Percentiles rank a stretch among this genome's conserved stretches.
These are phyloP conservation scores for Tychaedon coryphoeus DNA, from an alignment of 2,113 vertebrate genomes.

Conservation along the genomic window DNA sequence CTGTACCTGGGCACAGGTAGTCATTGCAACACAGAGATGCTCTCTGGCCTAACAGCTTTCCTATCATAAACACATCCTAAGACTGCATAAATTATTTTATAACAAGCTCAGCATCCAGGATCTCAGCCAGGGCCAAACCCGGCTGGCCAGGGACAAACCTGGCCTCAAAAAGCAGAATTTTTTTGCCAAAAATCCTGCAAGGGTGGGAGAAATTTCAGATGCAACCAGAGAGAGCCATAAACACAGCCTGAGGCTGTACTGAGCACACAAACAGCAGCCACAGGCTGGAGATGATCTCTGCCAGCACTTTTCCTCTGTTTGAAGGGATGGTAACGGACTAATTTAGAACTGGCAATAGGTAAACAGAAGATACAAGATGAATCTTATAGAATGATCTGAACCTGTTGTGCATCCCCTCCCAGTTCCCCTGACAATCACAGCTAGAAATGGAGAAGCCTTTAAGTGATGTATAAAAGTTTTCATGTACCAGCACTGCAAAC, in stretches of 20 bases:
- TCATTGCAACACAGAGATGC: not conserved
- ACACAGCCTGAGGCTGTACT: not conserved
- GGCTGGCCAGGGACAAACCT: fast-evolving
- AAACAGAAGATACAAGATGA: not conserved
- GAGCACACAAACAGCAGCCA: not conserved
- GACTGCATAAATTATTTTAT: not conserved
- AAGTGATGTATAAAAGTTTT: not conserved
- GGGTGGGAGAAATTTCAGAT: not conserved
- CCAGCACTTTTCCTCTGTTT: not conserved
- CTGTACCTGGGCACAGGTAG: not conserved
- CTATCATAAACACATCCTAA: fast-evolving
- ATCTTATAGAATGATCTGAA: not conserved
- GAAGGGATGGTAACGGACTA: not conserved
- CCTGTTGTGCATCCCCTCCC: not conserved
- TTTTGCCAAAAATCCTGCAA: not conserved
- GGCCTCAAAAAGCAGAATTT: not conserved
- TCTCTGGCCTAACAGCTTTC: not conserved
- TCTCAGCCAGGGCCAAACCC: not conserved
- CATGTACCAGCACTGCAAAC: not conserved
- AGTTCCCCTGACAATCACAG: not conserved
- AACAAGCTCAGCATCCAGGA: not conserved
- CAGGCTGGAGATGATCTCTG: not conserved
- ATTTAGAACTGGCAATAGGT: not conserved
- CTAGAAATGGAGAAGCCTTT: not conserved
- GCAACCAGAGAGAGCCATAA: not conserved